Evolutionary conservation across 53 echinoderm and acorn worm species (phyloP), one percentile per base, ranked within the genome.

Genomic region (Echinarachnius parma): DNA sequence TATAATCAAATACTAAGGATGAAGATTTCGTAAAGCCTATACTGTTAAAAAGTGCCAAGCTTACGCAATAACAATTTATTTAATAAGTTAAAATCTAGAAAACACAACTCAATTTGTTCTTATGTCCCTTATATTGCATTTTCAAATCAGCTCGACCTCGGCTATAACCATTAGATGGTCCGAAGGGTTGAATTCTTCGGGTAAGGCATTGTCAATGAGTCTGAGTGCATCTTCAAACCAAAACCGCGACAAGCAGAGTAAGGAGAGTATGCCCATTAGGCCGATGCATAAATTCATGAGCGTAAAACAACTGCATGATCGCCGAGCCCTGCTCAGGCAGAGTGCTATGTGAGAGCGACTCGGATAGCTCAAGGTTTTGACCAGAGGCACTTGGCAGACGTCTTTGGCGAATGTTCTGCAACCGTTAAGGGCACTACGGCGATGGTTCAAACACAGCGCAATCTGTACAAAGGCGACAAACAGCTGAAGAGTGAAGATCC

Each of bases 111-210:
- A n/a, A n/a, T n/a, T n/a, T n/a, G n/a, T n/a, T n/a, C n/a, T n/a
- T n/a, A n/a, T n/a, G n/a, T n/a, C n/a, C n/a, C n/a, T n/a, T n/a
- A n/a, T n/a, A n/a, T n/a, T n/a, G n/a, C n/a, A n/a, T n/a, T n/a
- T n/a, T 39, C 42, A 65, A 29, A 47, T 25, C 18, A 65, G 46
- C 24, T 34, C 13, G 19, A 81, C 47, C 44, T 46, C 53, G 14
- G 78, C 70, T 28, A 53, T 69, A 7, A 90, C 81, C 82, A 90
- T 78, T 24, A 86, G 77, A 65, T 90, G 90, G 66, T 90, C 90
- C 8, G 90, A 90, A 4, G 90, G 90, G 53, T 85, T 85, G 5
- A 85, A 39, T 55, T 90, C 90, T 14, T 90, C 90, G 0, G 76
- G 86, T 33, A 90, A 66, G 21, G 80, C 39, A 36, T 70, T 83